Percentiles rank a stretch among this genome's conserved stretches.
phyloP scores from a whole-genome alignment of 1,140 invertebrate species.

The Anoplophora glabripennis region DNA sequence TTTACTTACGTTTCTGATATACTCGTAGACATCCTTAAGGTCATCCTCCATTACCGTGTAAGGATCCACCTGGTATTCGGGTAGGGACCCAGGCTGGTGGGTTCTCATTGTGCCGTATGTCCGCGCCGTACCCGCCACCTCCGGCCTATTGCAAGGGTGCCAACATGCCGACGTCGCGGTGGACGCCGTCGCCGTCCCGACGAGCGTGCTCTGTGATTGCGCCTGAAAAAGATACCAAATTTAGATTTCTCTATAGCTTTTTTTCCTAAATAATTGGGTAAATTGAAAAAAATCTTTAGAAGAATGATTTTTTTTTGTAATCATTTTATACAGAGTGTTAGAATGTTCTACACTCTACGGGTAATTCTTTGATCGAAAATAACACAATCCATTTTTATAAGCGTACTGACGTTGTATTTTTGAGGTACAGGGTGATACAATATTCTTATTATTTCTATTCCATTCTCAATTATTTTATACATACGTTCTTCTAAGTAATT shows the following conservation, averaged over 20 bases:
- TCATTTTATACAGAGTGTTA: too few species aligned
- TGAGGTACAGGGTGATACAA: too few species aligned
- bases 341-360: too few species aligned
- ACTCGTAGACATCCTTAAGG: constrained; percentile 75
- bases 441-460: too few species aligned
- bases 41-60: constrained; percentile 82
- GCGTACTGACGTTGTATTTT: too few species aligned
- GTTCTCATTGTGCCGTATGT: constrained; percentile 62
- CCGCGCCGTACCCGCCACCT: constrained; percentile 47
- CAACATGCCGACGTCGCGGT: constrained; percentile 10
- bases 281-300: too few species aligned
- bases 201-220: neutral
- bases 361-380: too few species aligned
- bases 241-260: neutral
- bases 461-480: too few species aligned
- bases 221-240: neutral
- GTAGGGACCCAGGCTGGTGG: constrained; percentile 70
- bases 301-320: too few species aligned
- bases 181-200: constrained; percentile 2
- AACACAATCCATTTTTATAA: too few species aligned
- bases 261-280: too few species aligned
- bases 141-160: constrained; percentile 44
- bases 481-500: too few species aligned
- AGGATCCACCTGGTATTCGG: constrained; percentile 77
- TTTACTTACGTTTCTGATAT: constrained; percentile 72